Evolutionary conservation across 2,113 vertebrate genomes (phyloP), one percentile per base, ranked within the genome.

Genomic region (Pomatostomus ruficeps): DNA sequence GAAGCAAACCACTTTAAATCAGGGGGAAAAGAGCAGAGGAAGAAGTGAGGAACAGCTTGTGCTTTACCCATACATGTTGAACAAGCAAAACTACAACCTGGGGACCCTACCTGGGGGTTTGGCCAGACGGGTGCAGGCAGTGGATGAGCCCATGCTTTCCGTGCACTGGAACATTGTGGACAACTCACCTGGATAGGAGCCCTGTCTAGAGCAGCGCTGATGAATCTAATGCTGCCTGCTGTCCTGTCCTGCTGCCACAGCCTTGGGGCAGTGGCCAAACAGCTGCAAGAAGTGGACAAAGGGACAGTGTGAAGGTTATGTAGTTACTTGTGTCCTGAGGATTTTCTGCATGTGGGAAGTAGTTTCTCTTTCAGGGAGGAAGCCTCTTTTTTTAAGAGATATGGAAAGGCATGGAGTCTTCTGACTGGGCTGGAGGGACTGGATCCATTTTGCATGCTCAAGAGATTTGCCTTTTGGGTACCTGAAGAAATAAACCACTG

Each of bases 221-320:
- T 2, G 4, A 17, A n/a, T 29, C 40, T n/a, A 21, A 3, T 26
- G 1, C 23, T 63, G 76, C 33, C 43, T 40, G 35, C 52, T 86
- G 25, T 22, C n/a, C 70, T 5, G 6, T 4, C 40, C 22, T 40
- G 35, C 66, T 62, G 29, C 21, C 0, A 0, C 51, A 49, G 68
- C 57, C 79, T 33, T 2, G 10, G 22, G 25, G 10, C 22, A 58
- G 35, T 1, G 22, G 13, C 17, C 45, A 51, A 71, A 43, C 5
- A 35, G 52, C 29, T 14, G 3, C 1, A 3, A 15, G 6, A 21
- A 48, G 36, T 67, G n/a, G 42, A 45, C 29, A 52, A 58, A 19
- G 11, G 12, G 10, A 71, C 55, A 16, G 8, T 16, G 26, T 22
- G 7, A 11, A 40, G 20, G 31, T 36, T 74, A n/a, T 3, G 2